phyloP scores from a whole-genome alignment of 1,140 invertebrate species.

The Arctopsyche grandis region DNA sequence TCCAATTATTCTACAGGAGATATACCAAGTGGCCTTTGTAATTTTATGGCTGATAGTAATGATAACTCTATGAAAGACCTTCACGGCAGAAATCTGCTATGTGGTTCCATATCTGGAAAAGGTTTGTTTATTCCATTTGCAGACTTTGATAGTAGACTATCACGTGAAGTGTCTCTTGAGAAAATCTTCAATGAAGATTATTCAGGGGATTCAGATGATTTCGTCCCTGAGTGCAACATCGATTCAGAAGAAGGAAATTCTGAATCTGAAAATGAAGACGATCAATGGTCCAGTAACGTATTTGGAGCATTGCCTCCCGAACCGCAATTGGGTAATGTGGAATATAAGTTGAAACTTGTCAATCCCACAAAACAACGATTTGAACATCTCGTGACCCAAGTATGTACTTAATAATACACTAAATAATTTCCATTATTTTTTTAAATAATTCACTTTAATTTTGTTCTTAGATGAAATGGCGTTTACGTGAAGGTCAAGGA shows the following conservation, averaged over 20 bases:
- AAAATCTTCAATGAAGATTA: conserved; percentile 50
- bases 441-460: neutral
- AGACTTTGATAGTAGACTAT: conserved; percentile 57
- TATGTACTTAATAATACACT: conserved; percentile 55
- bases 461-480: conserved; percentile 81
- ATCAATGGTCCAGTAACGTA: conserved; percentile 59
- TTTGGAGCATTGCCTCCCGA: conserved; percentile 83
- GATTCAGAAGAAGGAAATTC: conserved; percentile 58
- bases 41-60: conserved; percentile 38
- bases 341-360: conserved; percentile 92
- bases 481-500: conserved; percentile 86
- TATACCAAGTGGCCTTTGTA: conserved; percentile 29
- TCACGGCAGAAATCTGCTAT: conserved; percentile 28
- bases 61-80: conserved; percentile 28
- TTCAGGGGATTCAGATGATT: conserved; percentile 36
- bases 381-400: conserved; percentile 90
- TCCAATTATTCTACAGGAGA: conserved; percentile 22
- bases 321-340: conserved; percentile 89
- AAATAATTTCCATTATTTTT: conserved; percentile 6
- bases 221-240: neutral
- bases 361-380: conserved; percentile 86
- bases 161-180: conserved; percentile 57
- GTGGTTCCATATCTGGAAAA: conserved; percentile 45
- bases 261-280: conserved; percentile 60
- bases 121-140: conserved; percentile 53